These are phyloP conservation scores for Hydrolagus colliei DNA, from an alignment of 2,797 vertebrate species.

Conservation along the genomic window DNA sequence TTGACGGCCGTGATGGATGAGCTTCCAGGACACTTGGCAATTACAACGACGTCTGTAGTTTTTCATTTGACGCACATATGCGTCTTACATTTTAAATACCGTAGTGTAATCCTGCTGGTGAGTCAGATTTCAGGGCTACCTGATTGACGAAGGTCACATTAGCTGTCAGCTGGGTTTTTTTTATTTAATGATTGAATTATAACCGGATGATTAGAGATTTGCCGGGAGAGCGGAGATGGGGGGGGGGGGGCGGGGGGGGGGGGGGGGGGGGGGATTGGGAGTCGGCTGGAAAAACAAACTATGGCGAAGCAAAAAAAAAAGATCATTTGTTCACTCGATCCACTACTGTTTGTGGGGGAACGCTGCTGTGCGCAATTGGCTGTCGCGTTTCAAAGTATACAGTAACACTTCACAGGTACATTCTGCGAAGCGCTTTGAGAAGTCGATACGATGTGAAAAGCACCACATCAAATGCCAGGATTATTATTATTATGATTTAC, in stretches of 20 bases:
- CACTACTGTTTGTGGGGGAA: too few species aligned
- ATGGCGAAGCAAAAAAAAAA: neutral
- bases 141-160: constrained; percentile 28
- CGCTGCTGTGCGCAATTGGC: too few species aligned
- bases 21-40: neutral
- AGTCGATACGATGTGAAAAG: too few species aligned
- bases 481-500: too few species aligned
- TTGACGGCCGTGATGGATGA: constrained; percentile 12
- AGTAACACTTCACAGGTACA: too few species aligned
- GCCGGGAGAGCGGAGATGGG: too few species aligned
- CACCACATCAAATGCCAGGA: too few species aligned
- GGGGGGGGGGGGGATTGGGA: neutral
- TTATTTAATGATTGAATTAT: neutral
- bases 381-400: too few species aligned
- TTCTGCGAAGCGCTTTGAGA: too few species aligned
- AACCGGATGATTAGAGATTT: constrained; percentile 28
- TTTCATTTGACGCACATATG: neutral
- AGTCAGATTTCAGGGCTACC: neutral
- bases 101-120: constrained; percentile 6
- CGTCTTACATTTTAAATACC: constrained; percentile 5
- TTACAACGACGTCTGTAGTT: neutral
- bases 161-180: neutral
- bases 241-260: neutral
- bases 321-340: too few species aligned
- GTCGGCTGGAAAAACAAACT: neutral